phyloP scores from a whole-genome alignment of 2,113 vertebrate genomes.

The Solea solea region DNA sequence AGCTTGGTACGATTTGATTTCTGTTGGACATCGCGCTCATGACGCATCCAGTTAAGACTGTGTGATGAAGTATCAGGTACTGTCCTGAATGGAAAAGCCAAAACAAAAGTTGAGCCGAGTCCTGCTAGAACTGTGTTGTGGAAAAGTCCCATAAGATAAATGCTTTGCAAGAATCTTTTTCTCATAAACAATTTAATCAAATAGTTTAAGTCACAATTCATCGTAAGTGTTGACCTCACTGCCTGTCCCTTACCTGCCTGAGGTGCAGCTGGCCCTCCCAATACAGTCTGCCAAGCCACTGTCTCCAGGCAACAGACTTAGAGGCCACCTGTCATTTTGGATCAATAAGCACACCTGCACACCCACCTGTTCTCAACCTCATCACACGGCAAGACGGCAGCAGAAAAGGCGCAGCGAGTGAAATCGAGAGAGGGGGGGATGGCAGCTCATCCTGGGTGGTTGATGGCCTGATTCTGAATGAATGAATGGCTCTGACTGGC shows the following conservation, averaged over 20 bases:
- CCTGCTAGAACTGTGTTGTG: too few species aligned
- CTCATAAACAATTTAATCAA: constrained; percentile 46
- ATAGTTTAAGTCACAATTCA: constrained; percentile 23
- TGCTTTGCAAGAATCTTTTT: constrained; percentile 19
- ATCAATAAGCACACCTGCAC: constrained; percentile 74
- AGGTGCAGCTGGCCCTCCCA: constrained; percentile 53
- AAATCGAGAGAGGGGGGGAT: neutral
- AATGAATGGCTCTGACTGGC: constrained; percentile 42
- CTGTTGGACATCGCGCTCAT: too few species aligned
- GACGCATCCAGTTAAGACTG: too few species aligned
- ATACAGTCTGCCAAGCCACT: constrained; percentile 59
- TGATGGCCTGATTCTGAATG: constrained; percentile 67
- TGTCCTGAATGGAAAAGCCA: too few species aligned
- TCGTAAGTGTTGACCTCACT: neutral
- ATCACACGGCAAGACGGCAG: constrained; percentile 30
- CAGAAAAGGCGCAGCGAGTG: neutral
- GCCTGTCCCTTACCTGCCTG: constrained; percentile 43
- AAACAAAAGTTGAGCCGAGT: too few species aligned
- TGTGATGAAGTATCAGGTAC: too few species aligned
- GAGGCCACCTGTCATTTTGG: constrained; percentile 70
- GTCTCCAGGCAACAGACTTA: constrained; percentile 64
- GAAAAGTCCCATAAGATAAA: constrained; percentile 1
- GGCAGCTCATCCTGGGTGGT: constrained; percentile 41
- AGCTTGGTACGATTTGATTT: too few species aligned
- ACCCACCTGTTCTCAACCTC: constrained; percentile 64